Evolutionary conservation across 2,113 vertebrate genomes (phyloP).

Genomic region (Pyrgilauda ruficollis): DNA sequence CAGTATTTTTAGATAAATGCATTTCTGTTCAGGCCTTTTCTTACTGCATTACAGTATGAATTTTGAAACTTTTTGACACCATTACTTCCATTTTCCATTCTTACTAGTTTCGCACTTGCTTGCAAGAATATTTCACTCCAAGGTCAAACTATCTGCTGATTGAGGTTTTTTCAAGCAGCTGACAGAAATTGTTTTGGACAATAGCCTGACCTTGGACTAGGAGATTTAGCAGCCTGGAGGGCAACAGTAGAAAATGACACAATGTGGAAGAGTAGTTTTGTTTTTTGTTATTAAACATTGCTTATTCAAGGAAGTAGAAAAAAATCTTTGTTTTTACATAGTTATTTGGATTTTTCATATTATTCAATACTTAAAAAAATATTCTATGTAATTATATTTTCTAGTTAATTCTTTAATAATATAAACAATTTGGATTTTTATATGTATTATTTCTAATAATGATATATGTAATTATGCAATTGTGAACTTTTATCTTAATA

Average conservation of each 20-base stretch:
- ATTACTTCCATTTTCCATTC: background rate
- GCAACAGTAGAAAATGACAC: background rate
- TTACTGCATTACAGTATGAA: background rate
- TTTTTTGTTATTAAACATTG: background rate
- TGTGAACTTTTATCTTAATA: background rate
- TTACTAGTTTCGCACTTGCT: background rate
- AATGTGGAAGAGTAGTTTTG: background rate
- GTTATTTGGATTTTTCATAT: background rate
- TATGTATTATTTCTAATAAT: background rate
- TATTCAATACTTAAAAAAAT: background rate
- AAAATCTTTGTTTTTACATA: background rate
- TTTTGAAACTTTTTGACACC: background rate
- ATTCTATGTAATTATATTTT: background rate
- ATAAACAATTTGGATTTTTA: background rate
- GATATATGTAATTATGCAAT: background rate
- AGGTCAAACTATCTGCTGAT: background rate
- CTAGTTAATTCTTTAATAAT: background rate
- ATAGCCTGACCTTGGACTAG: background rate
- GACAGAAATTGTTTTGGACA: constrained; percentile 6
- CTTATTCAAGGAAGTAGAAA: background rate
- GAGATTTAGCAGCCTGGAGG: constrained; percentile 10
- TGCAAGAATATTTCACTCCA: background rate
- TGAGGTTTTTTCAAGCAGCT: background rate
- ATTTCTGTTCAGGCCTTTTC: background rate
- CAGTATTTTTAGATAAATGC: constrained; percentile 44